Evolutionary conservation across 1,140 invertebrate genomes (phyloP), one percentile per base, ranked within the genome.

Genomic region (Neodiprion fabricii): DNA sequence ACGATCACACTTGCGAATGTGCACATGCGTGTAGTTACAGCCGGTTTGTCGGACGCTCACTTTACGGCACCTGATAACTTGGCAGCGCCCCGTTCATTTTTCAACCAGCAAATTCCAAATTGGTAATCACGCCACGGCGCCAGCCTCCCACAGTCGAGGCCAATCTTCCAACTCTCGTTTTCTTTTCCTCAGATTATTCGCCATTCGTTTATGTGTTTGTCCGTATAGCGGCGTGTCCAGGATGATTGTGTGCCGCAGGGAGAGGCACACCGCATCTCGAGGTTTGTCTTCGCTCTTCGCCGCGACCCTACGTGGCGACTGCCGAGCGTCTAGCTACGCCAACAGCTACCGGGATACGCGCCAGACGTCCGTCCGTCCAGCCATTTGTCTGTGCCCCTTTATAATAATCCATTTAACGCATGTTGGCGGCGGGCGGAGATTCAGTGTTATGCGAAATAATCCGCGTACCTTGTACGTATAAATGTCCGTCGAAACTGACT

Each of bases 61-160:
- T 61, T 61, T 61, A 61, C 53, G 53, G 53, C 53, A 61, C 53
- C 53, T 61, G 53, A 61, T 61, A 61, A 61, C 53, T 61, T 61
- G 53, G 11, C 11, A 12, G 11, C 11, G 53, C 53, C 11, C 53
- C 53, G 53, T 61, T 61, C 53, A 61, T 61, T 61, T 61, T 61
- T 61, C 53, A 61, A 61, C 53, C 53, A 61, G 53, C 53, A 61
- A 89, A 88, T 88, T 88, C 85, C 82, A 88, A 89, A 89, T 89
- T 88, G 87, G 86, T 88, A 89, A 88, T 89, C 85, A 87, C 86
- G 86, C 87, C 85, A 88, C 87, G 87, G 87, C 87, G 87, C 87
- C 87, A 88, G 86, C 80, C 87, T 85, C 82, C 53, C 53, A 61
- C 53, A 61, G 53, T 85, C 82, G 85, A 84, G 80, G 84, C 76